Conservation (phyloP, 2,797 vertebrate genomes). For the Rhincodon typus region DNA sequence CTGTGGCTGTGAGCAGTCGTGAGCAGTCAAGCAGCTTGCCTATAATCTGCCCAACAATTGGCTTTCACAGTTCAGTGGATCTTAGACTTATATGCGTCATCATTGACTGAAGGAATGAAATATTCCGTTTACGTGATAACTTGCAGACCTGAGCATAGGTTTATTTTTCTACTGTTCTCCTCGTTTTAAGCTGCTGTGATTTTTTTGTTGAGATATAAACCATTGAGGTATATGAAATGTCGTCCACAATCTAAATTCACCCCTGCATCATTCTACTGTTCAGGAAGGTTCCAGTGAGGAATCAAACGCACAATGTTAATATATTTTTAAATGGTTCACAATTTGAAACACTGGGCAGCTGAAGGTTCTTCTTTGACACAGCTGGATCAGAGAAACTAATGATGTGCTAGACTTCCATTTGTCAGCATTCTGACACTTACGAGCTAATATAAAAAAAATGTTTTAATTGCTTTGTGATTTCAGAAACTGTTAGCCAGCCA, state of each 20-base stretch:
- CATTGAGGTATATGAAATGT: background rate
- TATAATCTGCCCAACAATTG: background rate
- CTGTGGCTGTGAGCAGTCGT: background rate
- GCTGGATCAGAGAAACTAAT: constrained; percentile 1
- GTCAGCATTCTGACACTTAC: background rate
- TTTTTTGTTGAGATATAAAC: background rate
- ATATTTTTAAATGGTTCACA: background rate
- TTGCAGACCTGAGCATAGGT: too few relatives aligned
- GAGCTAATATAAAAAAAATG: background rate
- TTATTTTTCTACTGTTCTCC: background rate
- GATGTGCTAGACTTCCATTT: background rate
- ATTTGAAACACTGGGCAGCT: background rate
- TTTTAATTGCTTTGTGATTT: background rate
- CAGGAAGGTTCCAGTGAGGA: background rate
- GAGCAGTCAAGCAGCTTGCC: background rate
- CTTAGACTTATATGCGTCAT: background rate
- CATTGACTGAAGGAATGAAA: background rate
- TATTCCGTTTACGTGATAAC: background rate
- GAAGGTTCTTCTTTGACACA: background rate
- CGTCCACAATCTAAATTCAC: background rate
- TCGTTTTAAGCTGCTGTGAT: background rate
- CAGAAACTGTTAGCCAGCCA: background rate
- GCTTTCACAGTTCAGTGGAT: background rate
- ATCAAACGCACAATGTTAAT: background rate
- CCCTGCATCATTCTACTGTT: background rate